Base-by-base conservation (phyloP, 2,113 vertebrate genomes). In the Sinocyclocheilus anshuiensis region DNA sequence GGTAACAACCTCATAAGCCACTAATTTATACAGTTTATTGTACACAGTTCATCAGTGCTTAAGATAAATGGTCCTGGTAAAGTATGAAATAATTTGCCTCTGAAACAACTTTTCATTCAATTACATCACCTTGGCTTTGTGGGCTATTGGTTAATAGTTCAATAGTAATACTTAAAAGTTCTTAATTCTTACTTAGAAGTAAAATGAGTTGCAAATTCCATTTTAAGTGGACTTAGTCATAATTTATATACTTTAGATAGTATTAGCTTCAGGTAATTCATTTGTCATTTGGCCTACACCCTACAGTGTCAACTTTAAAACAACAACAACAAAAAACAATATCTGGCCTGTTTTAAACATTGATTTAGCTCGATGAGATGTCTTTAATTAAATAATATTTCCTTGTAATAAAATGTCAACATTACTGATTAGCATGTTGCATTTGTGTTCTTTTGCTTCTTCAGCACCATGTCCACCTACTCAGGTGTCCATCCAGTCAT, bases 391-490 rank as follows among this genome's bases (percentile, higher is more conserved):
- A 33, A 33, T 1, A 18, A 33, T 36, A 29, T 65, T 29, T 65
- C 15, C 7, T 33, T 69, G 26, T 29, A 16, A 67, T 26, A 26
- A 75, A 75, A 4, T 33, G 24, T 33, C 5, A 2, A 11, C 4
- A 77, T 29, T 33, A 33, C 48, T 33, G 15, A 77, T 33, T 33
- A 33, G 16, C 29, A 78, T 29, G 22, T 0, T 24, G 39, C 13
- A 75, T n/a, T 72, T 12, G 4, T 77, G 26, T 48, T 67, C n/a
- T 59, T 29, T 48, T 77, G 24, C n/a, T 77, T 77, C 74, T 83
- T 2, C 90, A 95, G 95, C 92, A 61, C 94, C 95, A 0, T 95
- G 95, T 84, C 87, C 93, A 18, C 94, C 95, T 39, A 91, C 90
- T 69, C 36, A 89, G 11, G 78, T 95, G 55, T 87, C 0, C 3